Base-by-base conservation (phyloP, 2,888 invertebrate species). In the Acleris emargana region DNA sequence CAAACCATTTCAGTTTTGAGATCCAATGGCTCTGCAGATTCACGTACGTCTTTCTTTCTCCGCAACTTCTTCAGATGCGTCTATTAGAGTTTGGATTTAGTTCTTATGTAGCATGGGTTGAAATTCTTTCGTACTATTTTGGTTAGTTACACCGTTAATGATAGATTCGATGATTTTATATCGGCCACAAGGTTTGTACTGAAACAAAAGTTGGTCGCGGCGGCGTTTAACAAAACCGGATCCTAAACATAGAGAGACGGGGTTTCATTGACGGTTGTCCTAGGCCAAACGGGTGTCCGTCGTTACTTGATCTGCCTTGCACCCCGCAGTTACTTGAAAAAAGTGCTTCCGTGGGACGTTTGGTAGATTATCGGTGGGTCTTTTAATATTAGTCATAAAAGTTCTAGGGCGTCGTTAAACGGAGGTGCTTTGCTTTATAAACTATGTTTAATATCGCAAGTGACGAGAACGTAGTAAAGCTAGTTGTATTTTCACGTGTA, bases 151-250 rank as follows among this genome's bases (percentile, higher is more conserved):
- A 13, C 17, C 59, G 28, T 64, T 64, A 38, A 42, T 45, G 49
- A 28, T 5, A 55, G 55, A 43, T 51, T 49, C 50, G 45, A 47
- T 51, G 11, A 60, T 60, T 66, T 76, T 80, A 81, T 80, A 82
- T 81, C 78, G 79, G 83, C 77, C 78, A 84, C 73, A 77, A 80
- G 77, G 75, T 75, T 76, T 71, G 74, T 76, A 77, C 78, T 83
- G 76, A 83, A 82, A 86, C 84, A 85, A 85, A 86, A 86, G 87
- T 86, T 85, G 86, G 83, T 76, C 85, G 78, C 75, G 71, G 80
- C 76, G 80, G 79, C 80, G 81, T 84, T 81, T 71, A 80, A 81
- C 75, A 75, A 81, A 87, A 87, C 87, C 85, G 86, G 86, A 86
- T 84, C 75, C 77, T 71, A 73, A 71, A 58, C 69, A 62, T 64